phyloP scores from a whole-genome alignment of 2,797 vertebrate species.

The Oceanodroma leucorhoa region DNA sequence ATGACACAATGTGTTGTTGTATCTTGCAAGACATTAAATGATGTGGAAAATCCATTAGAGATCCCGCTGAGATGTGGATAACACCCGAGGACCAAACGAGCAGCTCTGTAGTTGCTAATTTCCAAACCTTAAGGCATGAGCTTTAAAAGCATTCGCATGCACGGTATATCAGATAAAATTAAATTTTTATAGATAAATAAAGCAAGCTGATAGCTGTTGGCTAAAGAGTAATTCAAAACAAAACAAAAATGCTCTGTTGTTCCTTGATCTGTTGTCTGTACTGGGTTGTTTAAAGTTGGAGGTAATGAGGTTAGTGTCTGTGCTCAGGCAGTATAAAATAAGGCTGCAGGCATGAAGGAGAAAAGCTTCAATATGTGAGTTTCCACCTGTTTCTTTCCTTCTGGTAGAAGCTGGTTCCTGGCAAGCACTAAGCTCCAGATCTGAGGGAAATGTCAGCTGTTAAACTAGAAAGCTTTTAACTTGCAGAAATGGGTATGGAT shows the following conservation, averaged over 20 bases:
- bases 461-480: conserved; percentile 20
- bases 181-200: not conserved
- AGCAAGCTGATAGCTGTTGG: not conserved
- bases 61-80: conserved; percentile 43
- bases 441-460: not conserved
- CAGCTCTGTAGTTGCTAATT: not conserved
- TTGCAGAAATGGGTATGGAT: not conserved
- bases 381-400: conserved; percentile 7
- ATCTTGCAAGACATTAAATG: conserved; percentile 17
- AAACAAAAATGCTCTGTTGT: not conserved
- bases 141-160: not conserved
- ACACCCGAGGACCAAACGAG: not conserved
- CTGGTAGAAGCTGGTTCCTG: not conserved
- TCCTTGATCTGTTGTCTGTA: not conserved
- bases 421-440: not conserved
- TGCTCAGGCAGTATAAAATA: not conserved
- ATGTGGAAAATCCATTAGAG: conserved; percentile 60
- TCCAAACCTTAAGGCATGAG: not conserved
- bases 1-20: not conserved
- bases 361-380: not conserved
- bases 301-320: not conserved
- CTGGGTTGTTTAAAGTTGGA: not conserved
- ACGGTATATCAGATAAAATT: not conserved
- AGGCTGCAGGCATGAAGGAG: not conserved
- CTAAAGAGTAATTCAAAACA: not conserved